Base-by-base conservation (phyloP, 92 coral and sea anemone genomes). In the Epizoanthus fatuus region DNA sequence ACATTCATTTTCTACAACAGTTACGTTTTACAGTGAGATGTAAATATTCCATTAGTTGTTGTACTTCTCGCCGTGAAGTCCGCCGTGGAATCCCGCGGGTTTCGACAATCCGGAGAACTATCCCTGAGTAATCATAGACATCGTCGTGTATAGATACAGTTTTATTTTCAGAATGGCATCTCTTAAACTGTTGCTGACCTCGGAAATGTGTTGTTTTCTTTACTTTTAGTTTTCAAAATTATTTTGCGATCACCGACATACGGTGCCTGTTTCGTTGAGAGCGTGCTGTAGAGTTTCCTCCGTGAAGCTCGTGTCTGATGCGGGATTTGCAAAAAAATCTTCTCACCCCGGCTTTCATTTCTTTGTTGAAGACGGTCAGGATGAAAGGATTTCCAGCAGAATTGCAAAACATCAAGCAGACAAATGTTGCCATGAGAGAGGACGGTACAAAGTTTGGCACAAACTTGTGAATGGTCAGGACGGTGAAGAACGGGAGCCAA, bases 401-500 rank as follows among this genome's bases (percentile, higher is more conserved):
- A 54, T 92, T 92, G 3, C 87, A 86, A 74, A 92, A 92, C 95
- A 92, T 92, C 53, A 92, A 66, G 45, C 91, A 77, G 60, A 92
- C 71, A 74, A 89, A 92, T 53, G 83, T 69, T 10, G 91, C 84
- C 95, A 92, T 92, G 16, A 92, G 77, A 3, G 87, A 38, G 9
- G 93, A 84, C 13, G 95, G 95, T 3, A 89, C 95, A 10, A 53
- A 88, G 52, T 69, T 65, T 44, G 60, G 67, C 5, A 72, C 70
- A 55, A 92, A 92, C 37, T 92, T 92, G 72, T 88, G 92, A 39
- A 90, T 92, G 35, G 95, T 92, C 69, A 92, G 56, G 17, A 89
- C 95, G 10, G 87, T 83, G 71, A 92, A 92, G 51, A 92, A 92
- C 6, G 95, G 95, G 60, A 92, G 81, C 95, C 95, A 92, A 40